Percentiles rank a stretch among this genome's conserved stretches.
Conservation (phyloP, 2,113 vertebrate species). For the Grantiella picta region DNA sequence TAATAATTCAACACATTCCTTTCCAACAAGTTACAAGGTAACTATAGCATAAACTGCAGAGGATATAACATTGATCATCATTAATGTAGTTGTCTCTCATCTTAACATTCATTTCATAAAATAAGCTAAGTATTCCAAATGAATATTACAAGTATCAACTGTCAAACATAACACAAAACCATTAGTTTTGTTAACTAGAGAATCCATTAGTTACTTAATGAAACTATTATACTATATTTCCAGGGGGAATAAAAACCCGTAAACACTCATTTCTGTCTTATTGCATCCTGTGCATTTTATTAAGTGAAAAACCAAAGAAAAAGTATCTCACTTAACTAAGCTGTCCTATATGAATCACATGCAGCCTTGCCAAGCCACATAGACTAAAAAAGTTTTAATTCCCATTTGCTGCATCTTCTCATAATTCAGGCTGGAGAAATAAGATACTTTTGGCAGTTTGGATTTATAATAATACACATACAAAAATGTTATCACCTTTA, state of each 20-base stretch:
- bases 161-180: background rate
- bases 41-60: background rate
- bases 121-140: background rate
- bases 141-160: background rate
- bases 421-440: background rate
- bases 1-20: constrained; percentile 65
- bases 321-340: background rate
- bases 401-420: background rate
- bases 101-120: background rate
- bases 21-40: constrained; percentile 24
- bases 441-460: background rate
- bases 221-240: background rate
- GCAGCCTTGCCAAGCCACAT: background rate
- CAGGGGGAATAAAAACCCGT: too few relatives aligned
- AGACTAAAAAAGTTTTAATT: background rate
- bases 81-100: background rate
- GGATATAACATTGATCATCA: background rate
- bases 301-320: background rate
- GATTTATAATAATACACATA: background rate
- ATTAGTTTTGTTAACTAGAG: background rate
- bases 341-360: background rate
- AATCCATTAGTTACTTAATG: background rate
- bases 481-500: background rate
- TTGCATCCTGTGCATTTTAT: background rate
- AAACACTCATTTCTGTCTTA: background rate